Evolutionary conservation across 2,113 vertebrate genomes (phyloP).

Genomic region (Lepus timidus): DNA sequence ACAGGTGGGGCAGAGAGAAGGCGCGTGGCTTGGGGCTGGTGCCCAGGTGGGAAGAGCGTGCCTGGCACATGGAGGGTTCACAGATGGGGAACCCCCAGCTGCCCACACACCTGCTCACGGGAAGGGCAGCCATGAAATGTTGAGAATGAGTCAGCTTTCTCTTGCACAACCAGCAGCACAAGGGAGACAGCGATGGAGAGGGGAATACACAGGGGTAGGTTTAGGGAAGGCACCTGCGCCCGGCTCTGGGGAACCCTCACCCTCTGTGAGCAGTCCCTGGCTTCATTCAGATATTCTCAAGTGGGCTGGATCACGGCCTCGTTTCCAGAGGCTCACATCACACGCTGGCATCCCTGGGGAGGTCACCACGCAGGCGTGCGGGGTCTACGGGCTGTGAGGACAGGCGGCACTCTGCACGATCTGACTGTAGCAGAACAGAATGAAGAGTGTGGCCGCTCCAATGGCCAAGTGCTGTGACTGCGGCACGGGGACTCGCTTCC

Average conservation of each 20-base stretch:
- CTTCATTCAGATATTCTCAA: conserved; percentile 70
- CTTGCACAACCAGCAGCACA: not conserved
- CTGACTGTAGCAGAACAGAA: not conserved
- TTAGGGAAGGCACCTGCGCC: not conserved
- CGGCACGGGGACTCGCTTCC: not conserved
- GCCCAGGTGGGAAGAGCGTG: not conserved
- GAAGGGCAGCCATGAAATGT: not conserved
- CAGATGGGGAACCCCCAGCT: conserved; percentile 53
- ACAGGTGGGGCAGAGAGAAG: not conserved
- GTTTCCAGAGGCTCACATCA: conserved; percentile 61
- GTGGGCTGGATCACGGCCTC: conserved; percentile 48
- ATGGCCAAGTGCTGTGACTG: not conserved
- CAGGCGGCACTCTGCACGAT: not conserved
- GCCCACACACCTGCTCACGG: conserved; percentile 17
- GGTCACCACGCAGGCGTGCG: conserved; percentile 51
- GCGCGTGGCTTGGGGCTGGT: rapidly evolving
- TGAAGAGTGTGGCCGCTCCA: not conserved
- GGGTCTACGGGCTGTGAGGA: not conserved
- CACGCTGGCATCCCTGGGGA: not conserved
- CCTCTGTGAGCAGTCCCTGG: not conserved
- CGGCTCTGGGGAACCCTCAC: not conserved
- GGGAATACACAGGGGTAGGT: not conserved
- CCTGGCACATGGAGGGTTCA: not conserved
- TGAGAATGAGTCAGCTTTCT: conserved; percentile 68
- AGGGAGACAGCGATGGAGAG: not conserved